Evolutionary conservation across 2,888 invertebrate genomes (phyloP).

Genomic region (Coleophora deauratella): DNA sequence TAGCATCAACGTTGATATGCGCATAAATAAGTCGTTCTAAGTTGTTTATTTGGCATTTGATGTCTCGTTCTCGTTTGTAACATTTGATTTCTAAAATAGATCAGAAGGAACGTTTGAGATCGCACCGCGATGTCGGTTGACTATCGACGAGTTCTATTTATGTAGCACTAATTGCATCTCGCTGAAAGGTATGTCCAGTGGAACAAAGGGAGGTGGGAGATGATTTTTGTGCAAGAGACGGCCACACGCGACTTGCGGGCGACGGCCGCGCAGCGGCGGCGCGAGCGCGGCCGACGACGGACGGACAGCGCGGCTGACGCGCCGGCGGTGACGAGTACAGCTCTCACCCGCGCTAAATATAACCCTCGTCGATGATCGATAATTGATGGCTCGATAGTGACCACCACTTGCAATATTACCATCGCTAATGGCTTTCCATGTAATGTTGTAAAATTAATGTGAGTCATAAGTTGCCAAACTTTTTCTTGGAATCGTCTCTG

Average conservation of each 20-base stretch:
- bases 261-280: not conserved
- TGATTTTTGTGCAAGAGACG: conserved; percentile 64
- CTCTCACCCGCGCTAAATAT: conserved; percentile 70
- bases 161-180: conserved; percentile 69
- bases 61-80: conserved; percentile 39
- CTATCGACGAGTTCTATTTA: conserved; percentile 67
- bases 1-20: conserved; percentile 21
- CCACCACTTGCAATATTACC: conserved; percentile 22
- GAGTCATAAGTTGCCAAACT: conserved; percentile 14
- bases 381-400: conserved; percentile 21
- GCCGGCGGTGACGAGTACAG: conserved; percentile 61
- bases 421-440: conserved; percentile 24
- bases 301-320: conserved; percentile 55
- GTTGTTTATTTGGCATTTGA: conserved; percentile 39
- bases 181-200: conserved; percentile 73
- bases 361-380: conserved; percentile 34
- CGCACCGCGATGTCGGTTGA: conserved; percentile 53
- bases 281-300: conserved; percentile 41
- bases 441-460: too few species aligned
- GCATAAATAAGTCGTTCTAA: conserved; percentile 24
- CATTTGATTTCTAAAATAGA: conserved; percentile 70
- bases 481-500: too few species aligned
- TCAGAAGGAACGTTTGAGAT: conserved; percentile 66
- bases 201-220: conserved; percentile 71
- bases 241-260: conserved; percentile 52